These are phyloP conservation scores for Eumaeus atala DNA, from an alignment of 1,140 invertebrate genomes.

Conservation along the genomic window DNA sequence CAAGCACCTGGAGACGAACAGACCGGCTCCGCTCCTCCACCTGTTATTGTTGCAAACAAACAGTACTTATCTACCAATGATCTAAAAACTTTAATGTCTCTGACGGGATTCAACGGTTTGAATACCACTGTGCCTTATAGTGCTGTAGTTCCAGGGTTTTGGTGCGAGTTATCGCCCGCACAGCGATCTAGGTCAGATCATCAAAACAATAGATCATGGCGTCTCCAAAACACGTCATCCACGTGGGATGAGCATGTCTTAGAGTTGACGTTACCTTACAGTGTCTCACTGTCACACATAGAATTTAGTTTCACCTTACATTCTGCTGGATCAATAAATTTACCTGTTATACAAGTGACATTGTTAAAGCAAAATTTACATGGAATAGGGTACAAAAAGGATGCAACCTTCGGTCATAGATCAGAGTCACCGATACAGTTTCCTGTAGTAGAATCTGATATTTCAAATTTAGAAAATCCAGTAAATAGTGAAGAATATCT, in stretches of 20 bases:
- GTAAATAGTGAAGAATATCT: conserved; percentile 87
- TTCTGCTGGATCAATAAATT: conserved; percentile 76
- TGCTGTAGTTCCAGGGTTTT: conserved; percentile 92
- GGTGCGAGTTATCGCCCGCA: conserved; percentile 93
- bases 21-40: conserved; percentile 64
- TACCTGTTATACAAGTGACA: conserved; percentile 85
- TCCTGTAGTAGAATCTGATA: conserved; percentile 65
- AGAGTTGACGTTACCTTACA: conserved; percentile 88
- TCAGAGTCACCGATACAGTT: conserved; percentile 79
- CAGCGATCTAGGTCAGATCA: conserved; percentile 89
- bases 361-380: conserved; percentile 87
- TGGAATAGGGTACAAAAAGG: conserved; percentile 78
- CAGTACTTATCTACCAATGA: conserved; percentile 50
- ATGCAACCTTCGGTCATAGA: conserved; percentile 54
- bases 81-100: conserved; percentile 51
- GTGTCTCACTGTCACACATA: conserved; percentile 86
- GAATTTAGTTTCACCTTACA: conserved; percentile 91
- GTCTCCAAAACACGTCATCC: conserved; percentile 88
- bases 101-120: conserved; percentile 66
- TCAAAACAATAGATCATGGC: conserved; percentile 89
- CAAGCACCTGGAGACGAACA: conserved; percentile 52
- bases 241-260: conserved; percentile 95
- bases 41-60: conserved; percentile 63
- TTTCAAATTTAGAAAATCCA: conserved; percentile 81
- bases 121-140: conserved; percentile 81